Evolutionary conservation across 2,113 vertebrate species (phyloP).

Genomic region (Zonotrichia leucophrys): DNA sequence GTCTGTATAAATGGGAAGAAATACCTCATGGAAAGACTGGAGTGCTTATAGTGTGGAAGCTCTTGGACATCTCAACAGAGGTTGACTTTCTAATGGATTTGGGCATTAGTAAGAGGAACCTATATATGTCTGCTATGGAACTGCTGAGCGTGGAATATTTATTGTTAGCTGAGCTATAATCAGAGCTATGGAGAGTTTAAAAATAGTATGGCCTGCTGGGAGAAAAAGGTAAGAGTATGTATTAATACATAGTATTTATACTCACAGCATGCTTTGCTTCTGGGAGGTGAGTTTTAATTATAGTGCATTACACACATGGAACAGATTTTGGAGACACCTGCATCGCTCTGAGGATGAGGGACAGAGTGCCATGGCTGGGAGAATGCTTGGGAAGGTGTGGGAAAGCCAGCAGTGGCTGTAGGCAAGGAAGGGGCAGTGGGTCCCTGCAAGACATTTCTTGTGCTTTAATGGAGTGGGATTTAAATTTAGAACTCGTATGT

Average conservation of each 20-base stretch:
- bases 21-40: background rate
- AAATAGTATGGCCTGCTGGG: conserved; percentile 57
- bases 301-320: background rate
- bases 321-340: background rate
- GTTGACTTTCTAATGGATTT: background rate
- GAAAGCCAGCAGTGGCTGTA: background rate
- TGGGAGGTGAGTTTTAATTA: background rate
- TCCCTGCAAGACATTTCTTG: background rate
- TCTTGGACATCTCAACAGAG: background rate
- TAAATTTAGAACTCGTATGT: conserved; percentile 17
- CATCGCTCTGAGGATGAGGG: background rate
- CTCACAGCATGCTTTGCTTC: background rate
- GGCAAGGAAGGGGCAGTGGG: background rate
- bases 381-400: background rate
- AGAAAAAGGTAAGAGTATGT: conserved; percentile 26
- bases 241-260: conserved; percentile 49
- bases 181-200: conserved; percentile 48
- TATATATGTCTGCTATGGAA: background rate
- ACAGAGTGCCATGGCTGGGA: background rate
- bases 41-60: background rate
- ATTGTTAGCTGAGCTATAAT: conserved; percentile 51
- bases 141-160: conserved; percentile 34
- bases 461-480: background rate
- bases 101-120: background rate
- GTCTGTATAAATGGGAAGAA: background rate